Evolutionary conservation across 92 coral and sea anemone species (phyloP), one percentile per base, ranked within the genome.

Genomic region (Galaxea fascicularis): DNA sequence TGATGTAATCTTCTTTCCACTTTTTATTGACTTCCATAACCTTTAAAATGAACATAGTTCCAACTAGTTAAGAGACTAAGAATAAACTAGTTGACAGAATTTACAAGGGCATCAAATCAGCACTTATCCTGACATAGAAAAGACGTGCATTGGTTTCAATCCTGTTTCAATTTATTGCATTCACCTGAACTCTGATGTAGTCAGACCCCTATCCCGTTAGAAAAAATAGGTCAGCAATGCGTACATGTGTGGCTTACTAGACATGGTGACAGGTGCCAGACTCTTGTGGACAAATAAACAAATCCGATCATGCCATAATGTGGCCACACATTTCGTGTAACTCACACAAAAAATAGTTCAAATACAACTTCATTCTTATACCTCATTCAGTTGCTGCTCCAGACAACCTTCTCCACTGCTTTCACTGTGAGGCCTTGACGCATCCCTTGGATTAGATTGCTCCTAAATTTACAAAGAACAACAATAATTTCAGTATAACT

Each of bases 1-100:
- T 81, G 24, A 92, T 92, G 41, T 92, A 96, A 26, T 95, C 98
- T 71, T 77, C 90, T 80, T 94, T 92, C 98, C 98, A 95, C 78
- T 89, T 94, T 73, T 84, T 87, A 77, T 95, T 95, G 25, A 89
- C 91, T 78, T 85, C 84, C 83, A 94, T 89, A 51, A 91, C 98
- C 98, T 94, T 35, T 21, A 57, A 41, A 41, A n/a, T 35, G 21
- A 41, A 27, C 0, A 65, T 28, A 65, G 6, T 49, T 15, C 24
- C 3, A 20, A 10, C 0, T 56, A 4, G 16, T 56, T 56, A 0
- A 56, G 11, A 65, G 71, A 10, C 18, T 65, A 49, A 49, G 54
- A 1, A 49, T 10, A 49, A 49, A 49, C 0, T 0, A 10, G 15
- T 14, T 49, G 11, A 0, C 54, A 49, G 54, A 1, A 49, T 49